Evolutionary conservation across 2,797 vertebrate genomes (phyloP), one percentile per base, ranked within the genome.

Genomic region (Eulemur coronatus): DNA sequence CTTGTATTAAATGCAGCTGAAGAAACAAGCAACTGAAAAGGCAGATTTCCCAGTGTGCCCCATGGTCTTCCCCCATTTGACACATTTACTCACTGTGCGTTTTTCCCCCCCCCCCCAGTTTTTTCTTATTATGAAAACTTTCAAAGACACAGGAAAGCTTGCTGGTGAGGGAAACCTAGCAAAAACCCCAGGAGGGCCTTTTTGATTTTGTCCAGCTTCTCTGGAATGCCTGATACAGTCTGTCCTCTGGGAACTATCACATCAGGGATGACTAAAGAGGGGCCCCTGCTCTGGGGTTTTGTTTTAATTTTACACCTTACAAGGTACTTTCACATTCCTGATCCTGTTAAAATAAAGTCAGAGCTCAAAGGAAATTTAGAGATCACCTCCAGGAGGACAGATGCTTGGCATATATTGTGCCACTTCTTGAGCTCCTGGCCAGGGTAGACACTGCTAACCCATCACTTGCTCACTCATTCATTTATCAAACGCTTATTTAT

Each of bases 351-450:
- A 97, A 95, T 50, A 78, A 57, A 87, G 12, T 94, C 46, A 63
- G 65, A 96, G 84, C 10, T 59, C 35, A 93, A 93, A 57, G 73
- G 28, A 76, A 96, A 91, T 75, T 80, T 69, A 93, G n/a, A 94
- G 22, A 87, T 84, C 38, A 46, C 41, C 48, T 76, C 11, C 7
- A 1, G 61, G n/a, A 57, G 14, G 2, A 18, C 35, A 50, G 84
- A 38, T 41, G 28, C 46, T 30, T 81, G 46, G 18, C 55, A 38
- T 11, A 52, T 38, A 43, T 2, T 7, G 22, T 26, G 30, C 28
- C 28, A 52, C 28, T 75, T 94, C n/a, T 59, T 50, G 46, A 89
- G 17, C 41, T 28, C 72, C 57, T 86, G 67, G 28, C 52, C 59
- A 28, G 22, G 63, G 20, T 59, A 70, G 75, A 87, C 75, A 20